phyloP scores from a whole-genome alignment of 2,113 vertebrate species.

The Athene noctua region DNA sequence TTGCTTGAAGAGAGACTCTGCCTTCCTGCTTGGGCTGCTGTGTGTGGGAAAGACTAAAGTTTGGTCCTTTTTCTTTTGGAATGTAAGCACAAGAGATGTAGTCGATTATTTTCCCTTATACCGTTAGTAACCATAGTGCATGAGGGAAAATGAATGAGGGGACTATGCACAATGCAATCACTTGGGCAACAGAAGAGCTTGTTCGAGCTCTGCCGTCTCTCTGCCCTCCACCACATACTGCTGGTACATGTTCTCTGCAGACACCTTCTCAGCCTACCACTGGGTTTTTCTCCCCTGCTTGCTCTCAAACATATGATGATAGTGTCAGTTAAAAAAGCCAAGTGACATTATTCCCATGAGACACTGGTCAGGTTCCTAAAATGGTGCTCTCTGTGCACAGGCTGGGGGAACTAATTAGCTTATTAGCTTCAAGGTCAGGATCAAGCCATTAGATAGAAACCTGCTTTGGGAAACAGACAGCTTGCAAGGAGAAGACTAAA shows the following conservation, averaged over 20 bases:
- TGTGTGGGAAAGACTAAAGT: background rate
- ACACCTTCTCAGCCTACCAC: background rate
- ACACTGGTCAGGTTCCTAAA: background rate
- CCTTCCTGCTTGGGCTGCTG: background rate
- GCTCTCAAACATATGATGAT: background rate
- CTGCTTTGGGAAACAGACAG: background rate
- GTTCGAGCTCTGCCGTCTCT: background rate
- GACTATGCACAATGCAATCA: too few species aligned
- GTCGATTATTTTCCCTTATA: background rate
- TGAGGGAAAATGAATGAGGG: background rate
- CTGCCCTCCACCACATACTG: background rate
- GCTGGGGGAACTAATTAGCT: background rate
- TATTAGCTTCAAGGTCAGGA: background rate
- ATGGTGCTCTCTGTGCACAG: background rate
- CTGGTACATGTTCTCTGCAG: background rate
- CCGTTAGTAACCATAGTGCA: background rate
- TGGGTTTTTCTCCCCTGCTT: background rate
- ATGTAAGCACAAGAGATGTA: background rate
- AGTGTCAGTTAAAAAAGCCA: background rate
- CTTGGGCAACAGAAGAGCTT: background rate
- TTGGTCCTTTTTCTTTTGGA: background rate
- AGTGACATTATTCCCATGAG: background rate
- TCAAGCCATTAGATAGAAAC: background rate
- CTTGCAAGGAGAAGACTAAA: constrained; percentile 16
- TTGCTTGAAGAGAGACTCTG: background rate